These are phyloP conservation scores for Motacilla alba DNA, from an alignment of 2,113 vertebrate species.

Conservation along the genomic window DNA sequence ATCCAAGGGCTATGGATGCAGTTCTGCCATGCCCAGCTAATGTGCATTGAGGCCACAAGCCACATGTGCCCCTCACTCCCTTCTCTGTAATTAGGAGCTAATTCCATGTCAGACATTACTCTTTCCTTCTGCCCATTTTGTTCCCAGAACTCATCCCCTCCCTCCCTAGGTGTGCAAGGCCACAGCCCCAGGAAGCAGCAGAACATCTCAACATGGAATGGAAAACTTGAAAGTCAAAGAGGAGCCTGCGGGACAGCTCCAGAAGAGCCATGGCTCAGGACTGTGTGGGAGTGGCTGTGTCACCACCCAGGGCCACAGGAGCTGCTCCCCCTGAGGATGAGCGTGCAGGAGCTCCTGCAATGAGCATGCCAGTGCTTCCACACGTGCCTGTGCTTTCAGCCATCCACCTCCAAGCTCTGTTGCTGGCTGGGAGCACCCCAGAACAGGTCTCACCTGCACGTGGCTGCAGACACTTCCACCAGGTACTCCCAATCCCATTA, in stretches of 20 bases:
- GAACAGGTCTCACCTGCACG: neutral
- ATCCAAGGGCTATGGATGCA: neutral
- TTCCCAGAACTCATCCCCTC: neutral
- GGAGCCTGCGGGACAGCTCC: neutral
- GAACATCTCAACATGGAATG: neutral
- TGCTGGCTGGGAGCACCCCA: rapidly evolving
- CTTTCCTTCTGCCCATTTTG: neutral
- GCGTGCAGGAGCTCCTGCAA: neutral
- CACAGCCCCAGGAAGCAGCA: neutral
- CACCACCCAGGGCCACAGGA: rapidly evolving
- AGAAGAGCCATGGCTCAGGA: neutral
- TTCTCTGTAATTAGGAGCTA: neutral
- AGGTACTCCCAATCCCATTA: rapidly evolving
- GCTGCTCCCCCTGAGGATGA: neutral
- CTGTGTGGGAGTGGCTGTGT: neutral
- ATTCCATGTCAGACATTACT: neutral
- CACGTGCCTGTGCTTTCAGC: rapidly evolving
- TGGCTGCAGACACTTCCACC: neutral
- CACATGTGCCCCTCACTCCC: rapidly evolving
- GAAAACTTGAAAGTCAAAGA: rapidly evolving
- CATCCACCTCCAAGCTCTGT: neutral
- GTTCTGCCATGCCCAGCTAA: neutral
- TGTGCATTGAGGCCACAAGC: neutral
- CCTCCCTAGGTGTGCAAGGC: neutral
- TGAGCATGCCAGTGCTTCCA: rapidly evolving